Evolutionary conservation across 2,797 vertebrate genomes (phyloP), one percentile per base, ranked within the genome.

Genomic region (Galaxias olidus): DNA sequence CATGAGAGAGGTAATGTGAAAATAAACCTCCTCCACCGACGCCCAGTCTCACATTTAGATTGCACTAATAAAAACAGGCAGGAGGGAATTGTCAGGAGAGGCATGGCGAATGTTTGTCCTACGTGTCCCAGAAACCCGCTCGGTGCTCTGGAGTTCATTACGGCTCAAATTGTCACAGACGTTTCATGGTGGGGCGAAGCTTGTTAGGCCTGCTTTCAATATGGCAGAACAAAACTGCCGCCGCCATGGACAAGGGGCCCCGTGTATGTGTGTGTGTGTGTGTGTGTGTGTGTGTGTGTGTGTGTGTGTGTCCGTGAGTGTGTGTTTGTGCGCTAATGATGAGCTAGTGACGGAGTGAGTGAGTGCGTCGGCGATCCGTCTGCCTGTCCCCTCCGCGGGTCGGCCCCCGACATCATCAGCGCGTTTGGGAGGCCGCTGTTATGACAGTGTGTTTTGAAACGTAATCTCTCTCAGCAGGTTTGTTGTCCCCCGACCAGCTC

Each of bases 71-170:
- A 82, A 65, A 8, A 53, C 4, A 8, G 72, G 68, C n/a, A 56
- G 72, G 72, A 64, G 60, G 69, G 61, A 76, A 74, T 65, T 53
- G 19, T 73, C 71, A 48, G 52, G 71, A 53, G 73, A 55, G 66
- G 73, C 76, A 69, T 65, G 75, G 69, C 61, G n/a, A 53, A 78
- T 72, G 78, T 79, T 79, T 86, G 80, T 82, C 81, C 52, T 75
- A 72, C 19, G 49, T 77, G 79, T 88, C 78, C 69, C 78, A 68
- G 69, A 82, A 62, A 78, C 53, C 75, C 82, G 72, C 66, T 63
- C 73, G 57, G 69, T 53, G 74, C 79, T 84, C 86, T 86, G 79
- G 74, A 85, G 58, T 78, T 86, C 80, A 89, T 89, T 84, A 83
- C 65, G 65, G 30, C 30, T 15, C 51, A 61, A 67, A 58, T 6